These are phyloP conservation scores for Neogobius melanostomus DNA, from an alignment of 2,113 vertebrate genomes.

Conservation along the genomic window DNA sequence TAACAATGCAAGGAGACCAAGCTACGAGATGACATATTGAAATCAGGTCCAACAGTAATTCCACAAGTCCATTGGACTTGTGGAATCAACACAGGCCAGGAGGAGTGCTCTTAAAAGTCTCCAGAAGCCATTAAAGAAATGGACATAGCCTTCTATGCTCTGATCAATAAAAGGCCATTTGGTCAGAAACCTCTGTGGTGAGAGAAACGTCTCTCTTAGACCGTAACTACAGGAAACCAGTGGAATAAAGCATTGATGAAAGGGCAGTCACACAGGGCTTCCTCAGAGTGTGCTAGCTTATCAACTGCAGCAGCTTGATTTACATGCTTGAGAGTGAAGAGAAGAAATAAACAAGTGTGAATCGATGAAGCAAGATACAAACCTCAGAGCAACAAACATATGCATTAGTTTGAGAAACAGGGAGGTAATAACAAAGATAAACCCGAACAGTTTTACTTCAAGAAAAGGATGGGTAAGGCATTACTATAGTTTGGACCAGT, in stretches of 20 bases:
- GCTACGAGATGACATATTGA: not conserved
- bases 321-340: slow-evolving; percentile 20
- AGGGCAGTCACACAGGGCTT: slow-evolving; percentile 17
- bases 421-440: no score
- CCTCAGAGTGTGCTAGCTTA: slow-evolving; percentile 34
- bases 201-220: slow-evolving; percentile 33
- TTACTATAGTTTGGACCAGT: no score
- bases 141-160: slow-evolving; percentile 26
- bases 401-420: slow-evolving; percentile 7
- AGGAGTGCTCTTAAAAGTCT: slow-evolving; percentile 1
- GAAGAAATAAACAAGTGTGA: slow-evolving; percentile 43
- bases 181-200: slow-evolving; percentile 20
- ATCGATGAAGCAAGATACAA: slow-evolving; percentile 19
- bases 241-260: slow-evolving; percentile 70
- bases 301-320: slow-evolving; percentile 32
- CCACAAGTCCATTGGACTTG: not conserved
- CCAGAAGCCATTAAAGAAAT: slow-evolving; percentile 45
- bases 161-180: slow-evolving; percentile 68
- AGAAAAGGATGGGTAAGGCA: no score
- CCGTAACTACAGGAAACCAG: slow-evolving; percentile 57
- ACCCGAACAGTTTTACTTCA: no score
- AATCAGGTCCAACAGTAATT: not conserved
- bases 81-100: not conserved
- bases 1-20: not conserved
- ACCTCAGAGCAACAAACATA: slow-evolving; percentile 3